phyloP scores from a whole-genome alignment of 1,140 invertebrate species.

The Caenorhabditis tropicalis region DNA sequence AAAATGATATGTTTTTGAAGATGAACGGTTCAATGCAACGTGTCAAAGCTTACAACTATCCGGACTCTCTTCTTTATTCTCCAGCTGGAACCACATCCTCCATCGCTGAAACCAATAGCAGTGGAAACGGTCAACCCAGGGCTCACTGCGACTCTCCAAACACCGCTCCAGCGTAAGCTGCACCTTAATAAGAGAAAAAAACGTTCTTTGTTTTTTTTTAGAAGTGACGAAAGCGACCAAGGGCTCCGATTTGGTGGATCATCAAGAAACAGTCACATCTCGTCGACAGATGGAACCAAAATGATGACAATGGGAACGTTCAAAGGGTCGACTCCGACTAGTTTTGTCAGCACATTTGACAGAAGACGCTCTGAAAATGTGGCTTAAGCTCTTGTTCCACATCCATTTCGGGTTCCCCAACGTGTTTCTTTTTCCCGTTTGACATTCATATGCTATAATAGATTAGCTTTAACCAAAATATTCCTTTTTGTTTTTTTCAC shows the following conservation, averaged over 20 bases:
- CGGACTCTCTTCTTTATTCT: constrained; percentile 50
- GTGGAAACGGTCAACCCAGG: neutral
- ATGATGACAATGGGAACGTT: constrained; percentile 40
- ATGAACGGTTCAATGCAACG: constrained; percentile 50
- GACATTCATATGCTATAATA: neutral
- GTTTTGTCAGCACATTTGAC: constrained; percentile 30
- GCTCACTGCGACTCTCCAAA: constrained; percentile 35
- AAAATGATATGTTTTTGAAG: too few species aligned
- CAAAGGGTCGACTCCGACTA: constrained; percentile 4
- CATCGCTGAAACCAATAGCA: constrained; percentile 47
- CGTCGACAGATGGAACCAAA: constrained; percentile 43
- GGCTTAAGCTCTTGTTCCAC: neutral
- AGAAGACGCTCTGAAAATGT: constrained; percentile 37
- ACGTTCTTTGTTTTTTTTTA: neutral
- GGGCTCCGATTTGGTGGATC: constrained; percentile 50
- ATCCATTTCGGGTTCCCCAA: neutral
- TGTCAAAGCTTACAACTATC: constrained; percentile 49
- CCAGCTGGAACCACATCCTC: constrained; percentile 51
- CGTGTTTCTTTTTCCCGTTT: constrained; percentile 20
- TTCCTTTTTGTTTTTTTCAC: neutral
- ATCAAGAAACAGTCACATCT: constrained; percentile 49
- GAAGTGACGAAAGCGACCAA: constrained; percentile 50
- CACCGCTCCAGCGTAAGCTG: neutral
- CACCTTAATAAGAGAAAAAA: neutral
- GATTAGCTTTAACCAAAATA: neutral